Base-by-base conservation (phyloP, 2,888 invertebrate genomes). In the Megalurothrips usitatus region DNA sequence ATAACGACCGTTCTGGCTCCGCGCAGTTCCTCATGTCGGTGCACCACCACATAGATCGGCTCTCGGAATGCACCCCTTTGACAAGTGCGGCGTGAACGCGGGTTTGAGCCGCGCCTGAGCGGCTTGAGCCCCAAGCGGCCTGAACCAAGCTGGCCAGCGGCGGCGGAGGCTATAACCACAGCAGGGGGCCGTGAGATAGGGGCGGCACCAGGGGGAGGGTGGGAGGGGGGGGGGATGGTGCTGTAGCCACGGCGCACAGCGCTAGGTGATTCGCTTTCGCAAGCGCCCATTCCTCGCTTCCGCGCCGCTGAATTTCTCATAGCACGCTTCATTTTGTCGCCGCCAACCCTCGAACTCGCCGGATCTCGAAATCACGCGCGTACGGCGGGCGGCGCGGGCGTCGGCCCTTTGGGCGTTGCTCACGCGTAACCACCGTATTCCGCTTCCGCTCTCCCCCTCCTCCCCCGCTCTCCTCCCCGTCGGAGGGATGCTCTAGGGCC, bases 301-400 rank as follows among this genome's bases (percentile, higher is more conserved):
- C 68, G 10, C 68, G 26, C 23, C 68, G 26, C 9, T 26, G 68
- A 75, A 26, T 75, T 75, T 75, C 68, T 75, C 68, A 75, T 75
- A 75, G 26, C 68, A 75, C 68, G 68, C 23, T 75, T 75, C 68
- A 75, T 75, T 75, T 75, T 75, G 68, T 26, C 26, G 68, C 68
- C 58, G 17, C 58, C 58, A 17, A 6, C 19, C 58, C 58, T n/a
- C 58, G 34, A 43, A 43, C 34, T 43, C 34, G 34, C 34, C 34
- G 34, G 34, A 43, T 43, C 34, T 43, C 34, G 34, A 43, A 43
- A 43, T 43, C 34, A 43, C 34, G 34, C 2, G 34, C 34, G 6
- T n/a, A n/a, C n/a, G n/a, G n/a, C n/a, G n/a, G n/a, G n/a, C n/a
- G n/a, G n/a, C n/a, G n/a, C n/a, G n/a, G n/a, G n/a, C n/a, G n/a